Evolutionary conservation across 2,113 vertebrate species (phyloP).

Genomic region (Paratilapia polleni): DNA sequence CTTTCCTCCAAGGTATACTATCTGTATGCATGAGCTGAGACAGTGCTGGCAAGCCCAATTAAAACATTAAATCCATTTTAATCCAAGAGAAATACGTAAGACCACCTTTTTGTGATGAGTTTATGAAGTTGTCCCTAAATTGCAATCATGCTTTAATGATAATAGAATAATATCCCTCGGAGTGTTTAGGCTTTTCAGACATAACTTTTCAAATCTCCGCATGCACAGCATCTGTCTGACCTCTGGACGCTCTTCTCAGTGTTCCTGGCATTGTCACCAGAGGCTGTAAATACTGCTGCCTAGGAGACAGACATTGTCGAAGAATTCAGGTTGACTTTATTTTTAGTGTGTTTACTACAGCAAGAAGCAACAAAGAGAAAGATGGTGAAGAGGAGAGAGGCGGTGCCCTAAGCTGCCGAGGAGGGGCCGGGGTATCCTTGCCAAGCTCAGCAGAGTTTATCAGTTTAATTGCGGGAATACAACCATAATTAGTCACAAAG

Average conservation of each 20-base stretch:
- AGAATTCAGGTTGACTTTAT: slow-evolving; percentile 66
- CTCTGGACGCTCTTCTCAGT: slow-evolving; percentile 63
- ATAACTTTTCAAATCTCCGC: slow-evolving; percentile 33
- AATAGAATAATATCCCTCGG: slow-evolving; percentile 20
- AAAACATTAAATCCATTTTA: slow-evolving; percentile 52
- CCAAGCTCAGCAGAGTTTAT: slow-evolving; percentile 74
- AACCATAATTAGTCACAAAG: slow-evolving; percentile 76
- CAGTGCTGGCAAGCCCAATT: slow-evolving; percentile 53
- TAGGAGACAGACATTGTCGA: slow-evolving; percentile 64
- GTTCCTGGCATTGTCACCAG: slow-evolving; percentile 70
- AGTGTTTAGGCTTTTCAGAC: slow-evolving; percentile 45
- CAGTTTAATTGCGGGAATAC: slow-evolving; percentile 77
- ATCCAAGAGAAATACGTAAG: slow-evolving; percentile 21
- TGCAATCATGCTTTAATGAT: slow-evolving; percentile 27
- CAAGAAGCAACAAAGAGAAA: background rate
- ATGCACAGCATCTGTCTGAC: slow-evolving; percentile 76
- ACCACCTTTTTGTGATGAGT: slow-evolving; percentile 11
- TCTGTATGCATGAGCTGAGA: slow-evolving; percentile 40
- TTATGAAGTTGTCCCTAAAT: slow-evolving; percentile 16
- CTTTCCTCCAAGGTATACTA: slow-evolving; percentile 55
- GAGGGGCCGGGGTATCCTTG: slow-evolving; percentile 37
- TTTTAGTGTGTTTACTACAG: slow-evolving; percentile 70
- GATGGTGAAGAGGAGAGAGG: slow-evolving; percentile 15
- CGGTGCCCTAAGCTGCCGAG: slow-evolving; percentile 5
- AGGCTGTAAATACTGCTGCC: slow-evolving; percentile 66